A percentile compares a stretch with the other conserved stretches of the same genome.
phyloP scores from a whole-genome alignment of 2,888 invertebrate species.

The Bugulina stolonifera region DNA sequence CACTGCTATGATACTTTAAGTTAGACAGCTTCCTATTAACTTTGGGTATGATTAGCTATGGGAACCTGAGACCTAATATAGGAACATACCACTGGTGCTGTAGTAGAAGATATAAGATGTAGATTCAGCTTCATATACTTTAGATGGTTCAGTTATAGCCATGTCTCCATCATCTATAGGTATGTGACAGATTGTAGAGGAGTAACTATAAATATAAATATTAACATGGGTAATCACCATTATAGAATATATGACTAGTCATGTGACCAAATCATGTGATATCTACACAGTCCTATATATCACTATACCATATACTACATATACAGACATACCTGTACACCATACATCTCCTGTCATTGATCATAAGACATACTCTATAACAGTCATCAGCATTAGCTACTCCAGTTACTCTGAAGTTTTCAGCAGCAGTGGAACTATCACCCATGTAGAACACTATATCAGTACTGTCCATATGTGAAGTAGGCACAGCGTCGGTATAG shows the following conservation, averaged over 20 bases:
- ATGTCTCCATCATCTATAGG: neutral
- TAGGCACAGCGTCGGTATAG: neutral
- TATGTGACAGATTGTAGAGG: neutral
- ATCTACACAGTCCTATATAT: neutral
- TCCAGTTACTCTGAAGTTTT: neutral
- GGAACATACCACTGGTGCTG: neutral
- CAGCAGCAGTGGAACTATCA: no score
- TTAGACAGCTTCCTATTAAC: no score
- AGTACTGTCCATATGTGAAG: neutral
- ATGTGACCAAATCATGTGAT: neutral
- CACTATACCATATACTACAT: no score
- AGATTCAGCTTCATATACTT: neutral
- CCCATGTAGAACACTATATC: neutral
- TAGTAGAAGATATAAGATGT: neutral
- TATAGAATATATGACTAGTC: neutral
- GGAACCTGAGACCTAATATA: no score
- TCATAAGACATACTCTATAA: conserved; percentile 12
- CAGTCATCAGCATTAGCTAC: neutral
- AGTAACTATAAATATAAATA: neutral
- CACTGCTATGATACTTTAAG: no score
- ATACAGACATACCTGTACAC: conserved; percentile 1
- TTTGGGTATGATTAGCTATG: no score
- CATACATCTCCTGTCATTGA: neutral
- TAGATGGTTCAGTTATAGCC: neutral
- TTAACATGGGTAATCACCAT: no score